Base-by-base conservation (phyloP, 1,140 invertebrate genomes). In the Frieseomelitta varia region DNA sequence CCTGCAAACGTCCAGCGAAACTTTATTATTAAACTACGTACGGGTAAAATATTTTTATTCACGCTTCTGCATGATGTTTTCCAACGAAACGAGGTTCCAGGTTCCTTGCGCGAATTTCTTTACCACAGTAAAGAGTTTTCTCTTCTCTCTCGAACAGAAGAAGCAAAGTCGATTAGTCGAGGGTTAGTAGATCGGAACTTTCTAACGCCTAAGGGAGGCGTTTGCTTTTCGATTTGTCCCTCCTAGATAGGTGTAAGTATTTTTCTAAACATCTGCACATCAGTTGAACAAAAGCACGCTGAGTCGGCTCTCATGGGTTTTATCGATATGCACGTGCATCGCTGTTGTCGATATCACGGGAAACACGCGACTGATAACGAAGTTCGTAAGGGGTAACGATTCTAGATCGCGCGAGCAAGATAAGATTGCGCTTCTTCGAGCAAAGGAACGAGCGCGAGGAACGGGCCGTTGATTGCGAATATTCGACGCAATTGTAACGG, bases 401-500 rank as follows among this genome's bases (percentile, higher is more conserved):
- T 56, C 55, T n/a, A 51, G 78, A 79, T 71, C 53, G 53, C 17
- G 24, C 53, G 53, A 19, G 24, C 34, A 3, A 47, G 78, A 79
- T 79, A 79, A 79, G 68, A 80, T 81, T 1, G 4, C 51, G 17
- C 39, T 47, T 47, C 39, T 12, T 65, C 55, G 30, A 27, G 10
- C 34, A 24, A 47, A 27, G 30, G 39, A 67, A 1, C 39, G 30
- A 21, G 24, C 2, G 39, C 19, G 55, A 58, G 24, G 4, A 65
- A 55, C 17, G 47, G 47, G 4, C 10, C 21, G 39, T 53, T 58
- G 15, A 34, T 77, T 19, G 79, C 68, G 55, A 79, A 81, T 68
- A 77, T 82, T 82, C 39, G 76, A 85, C 47, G 77, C 67, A 76
- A 86, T 81, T 24, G 34, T 39, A 58, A 67, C n/a, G 21, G 11